Conservation (phyloP, 2,797 vertebrate genomes). For the Fistularia commersonii region DNA sequence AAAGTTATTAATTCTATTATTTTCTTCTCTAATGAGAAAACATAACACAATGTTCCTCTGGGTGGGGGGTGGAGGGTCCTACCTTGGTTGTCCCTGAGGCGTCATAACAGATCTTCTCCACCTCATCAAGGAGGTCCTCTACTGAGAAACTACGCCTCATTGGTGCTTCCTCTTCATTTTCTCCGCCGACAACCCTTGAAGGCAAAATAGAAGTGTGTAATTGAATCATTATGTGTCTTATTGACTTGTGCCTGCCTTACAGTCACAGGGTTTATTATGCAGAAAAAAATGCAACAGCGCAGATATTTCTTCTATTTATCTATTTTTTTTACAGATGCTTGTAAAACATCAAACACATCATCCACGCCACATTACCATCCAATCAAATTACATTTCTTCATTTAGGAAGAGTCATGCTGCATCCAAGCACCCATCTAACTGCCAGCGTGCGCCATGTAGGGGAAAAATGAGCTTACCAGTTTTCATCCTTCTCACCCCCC, state of each 20-base stretch:
- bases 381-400: too few relatives aligned
- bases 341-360: too few relatives aligned
- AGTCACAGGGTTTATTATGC: neutral
- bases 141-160: constrained; percentile 80
- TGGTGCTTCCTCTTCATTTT: constrained; percentile 63
- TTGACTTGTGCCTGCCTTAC: constrained; percentile 4
- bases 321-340: too few relatives aligned
- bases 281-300: constrained; percentile 2
- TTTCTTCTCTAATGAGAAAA: too few relatives aligned
- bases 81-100: constrained; percentile 76
- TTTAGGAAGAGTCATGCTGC: too few relatives aligned
- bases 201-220: constrained; percentile 1
- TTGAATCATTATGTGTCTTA: neutral
- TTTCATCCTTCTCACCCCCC: constrained; percentile 70
- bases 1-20: too few relatives aligned
- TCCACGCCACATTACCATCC: too few relatives aligned
- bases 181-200: constrained; percentile 36
- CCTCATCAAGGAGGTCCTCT: constrained; percentile 80
- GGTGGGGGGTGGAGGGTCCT: too few relatives aligned
- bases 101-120: constrained; percentile 80
- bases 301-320: too few relatives aligned
- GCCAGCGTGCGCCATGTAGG: too few relatives aligned
- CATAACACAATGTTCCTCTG: too few relatives aligned
- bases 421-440: too few relatives aligned
- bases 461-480: constrained; percentile 58